phyloP scores from a whole-genome alignment of 2,888 invertebrate species.

The Drosophila mimica region DNA sequence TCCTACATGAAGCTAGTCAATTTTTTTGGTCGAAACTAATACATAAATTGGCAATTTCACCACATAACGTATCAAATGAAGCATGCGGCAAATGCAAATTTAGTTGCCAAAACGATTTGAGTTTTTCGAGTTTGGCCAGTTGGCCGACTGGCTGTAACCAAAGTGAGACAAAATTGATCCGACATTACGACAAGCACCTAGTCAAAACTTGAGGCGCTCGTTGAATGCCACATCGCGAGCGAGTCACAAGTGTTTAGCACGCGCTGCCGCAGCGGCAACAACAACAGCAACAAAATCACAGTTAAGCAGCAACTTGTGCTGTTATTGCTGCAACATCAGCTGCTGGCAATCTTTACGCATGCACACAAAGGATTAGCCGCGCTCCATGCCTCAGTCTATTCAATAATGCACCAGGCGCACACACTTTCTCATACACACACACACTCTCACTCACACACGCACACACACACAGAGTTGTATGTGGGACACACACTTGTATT shows the following conservation, averaged over 20 bases:
- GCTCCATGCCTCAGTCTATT: constrained; percentile 40
- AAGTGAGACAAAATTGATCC: constrained; percentile 71
- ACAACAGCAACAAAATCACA: constrained; percentile 2
- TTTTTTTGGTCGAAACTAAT: constrained; percentile 40
- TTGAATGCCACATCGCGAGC: constrained; percentile 10
- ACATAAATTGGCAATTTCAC: constrained; percentile 56
- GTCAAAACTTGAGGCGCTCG: constrained; percentile 19
- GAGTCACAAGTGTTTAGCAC: constrained; percentile 49
- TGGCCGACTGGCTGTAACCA: constrained; percentile 45
- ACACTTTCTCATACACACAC: background rate
- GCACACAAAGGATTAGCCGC: constrained; percentile 49
- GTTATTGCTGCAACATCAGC: constrained; percentile 43
- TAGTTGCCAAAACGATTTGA: constrained; percentile 57
- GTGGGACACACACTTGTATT: constrained; percentile 37
- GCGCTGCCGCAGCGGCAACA: constrained; percentile 14
- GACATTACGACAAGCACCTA: constrained; percentile 63
- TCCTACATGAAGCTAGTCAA: constrained; percentile 35
- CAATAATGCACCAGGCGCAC: constrained; percentile 46
- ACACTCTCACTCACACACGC: background rate
- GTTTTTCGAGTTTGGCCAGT: constrained; percentile 68
- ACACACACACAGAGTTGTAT: background rate
- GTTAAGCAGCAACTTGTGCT: constrained; percentile 7
- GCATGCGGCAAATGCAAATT: constrained; percentile 63
- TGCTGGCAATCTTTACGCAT: constrained; percentile 62
- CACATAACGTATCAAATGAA: constrained; percentile 37